Conservation (phyloP, 2,113 vertebrate species). For the Uria lomvia region DNA sequence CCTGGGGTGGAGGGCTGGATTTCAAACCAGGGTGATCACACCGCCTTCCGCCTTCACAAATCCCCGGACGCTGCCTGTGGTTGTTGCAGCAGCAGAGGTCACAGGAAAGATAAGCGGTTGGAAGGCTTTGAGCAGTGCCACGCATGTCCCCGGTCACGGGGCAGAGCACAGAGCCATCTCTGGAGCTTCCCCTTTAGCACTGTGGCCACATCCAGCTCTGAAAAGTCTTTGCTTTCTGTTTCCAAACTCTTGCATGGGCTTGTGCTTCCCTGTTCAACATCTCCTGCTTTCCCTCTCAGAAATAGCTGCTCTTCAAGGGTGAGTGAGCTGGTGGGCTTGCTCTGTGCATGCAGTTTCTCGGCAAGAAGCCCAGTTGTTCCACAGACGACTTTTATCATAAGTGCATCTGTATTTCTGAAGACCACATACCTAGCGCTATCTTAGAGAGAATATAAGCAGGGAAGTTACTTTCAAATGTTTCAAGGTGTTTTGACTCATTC, state of each 20-base stretch:
- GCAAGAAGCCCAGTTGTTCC: background rate
- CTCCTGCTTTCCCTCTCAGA: background rate
- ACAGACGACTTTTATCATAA: rapidly evolving
- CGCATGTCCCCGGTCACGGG: rapidly evolving
- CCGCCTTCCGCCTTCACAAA: background rate
- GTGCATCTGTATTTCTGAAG: background rate
- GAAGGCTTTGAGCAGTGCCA: background rate
- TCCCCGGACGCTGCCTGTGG: rapidly evolving
- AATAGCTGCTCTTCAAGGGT: rapidly evolving
- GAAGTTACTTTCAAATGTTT: background rate
- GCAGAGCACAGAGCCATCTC: background rate
- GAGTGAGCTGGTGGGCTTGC: background rate
- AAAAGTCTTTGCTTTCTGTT: background rate
- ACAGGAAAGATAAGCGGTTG: rapidly evolving
- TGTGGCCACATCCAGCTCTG: background rate
- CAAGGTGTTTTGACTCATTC: background rate
- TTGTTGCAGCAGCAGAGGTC: background rate
- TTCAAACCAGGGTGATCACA: background rate
- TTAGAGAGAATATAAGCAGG: background rate
- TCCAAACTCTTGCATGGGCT: background rate
- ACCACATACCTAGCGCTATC: rapidly evolving
- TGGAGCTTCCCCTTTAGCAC: background rate
- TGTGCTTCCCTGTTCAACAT: background rate
- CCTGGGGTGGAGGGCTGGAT: background rate
- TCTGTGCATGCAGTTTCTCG: background rate